Evolutionary conservation across 2,797 vertebrate species (phyloP), one percentile per base, ranked within the genome.

Genomic region (Natrix natrix): DNA sequence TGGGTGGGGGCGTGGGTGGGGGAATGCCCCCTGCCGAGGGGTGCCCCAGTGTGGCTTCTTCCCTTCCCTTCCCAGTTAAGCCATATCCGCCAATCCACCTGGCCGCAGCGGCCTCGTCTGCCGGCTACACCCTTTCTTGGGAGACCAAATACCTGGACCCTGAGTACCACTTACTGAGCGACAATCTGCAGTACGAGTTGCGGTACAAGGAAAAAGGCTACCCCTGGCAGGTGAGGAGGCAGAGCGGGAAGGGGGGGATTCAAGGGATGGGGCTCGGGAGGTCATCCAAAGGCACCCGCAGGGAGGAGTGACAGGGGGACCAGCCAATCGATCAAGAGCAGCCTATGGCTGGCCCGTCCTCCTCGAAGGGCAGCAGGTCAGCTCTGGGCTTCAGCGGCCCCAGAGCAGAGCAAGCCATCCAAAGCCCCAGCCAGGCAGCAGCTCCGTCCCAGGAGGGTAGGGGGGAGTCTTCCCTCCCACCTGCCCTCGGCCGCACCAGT

Each of bases 121-220:
- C 95, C 0, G 92, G 90, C 20, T 98, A 98, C 88, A 97, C 97
- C 87, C n/a, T 98, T 95, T 97, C 98, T 87, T 98, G 98, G 98
- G 91, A 96, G 94, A 97, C 97, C 0, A 74, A 24, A 55, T 97
- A 98, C 22, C 95, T 97, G 52, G 94, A 94, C 16, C 28, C 90
- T 26, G 5, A n/a, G 1, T 94, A 86, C 88, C 83, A 94, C 11
- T 12, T 94, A 0, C 93, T 97, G 92, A 78, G 94, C 16, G 95
- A 92, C 13, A 96, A 96, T 60, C 95, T 98, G 54, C 96, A 97
- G 14, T 98, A 98, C 12, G 94, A 98, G 90, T 95, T 98, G 92
- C 97, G 95, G 90, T 98, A 97, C 52, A 96, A 97, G 94, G 97
- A 94, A 89, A 95, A 2, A 28, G 89, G 16, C 0, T 96, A 96